These are phyloP conservation scores for Rhinogobius similis DNA, from an alignment of 2,113 vertebrate species.

Conservation along the genomic window DNA sequence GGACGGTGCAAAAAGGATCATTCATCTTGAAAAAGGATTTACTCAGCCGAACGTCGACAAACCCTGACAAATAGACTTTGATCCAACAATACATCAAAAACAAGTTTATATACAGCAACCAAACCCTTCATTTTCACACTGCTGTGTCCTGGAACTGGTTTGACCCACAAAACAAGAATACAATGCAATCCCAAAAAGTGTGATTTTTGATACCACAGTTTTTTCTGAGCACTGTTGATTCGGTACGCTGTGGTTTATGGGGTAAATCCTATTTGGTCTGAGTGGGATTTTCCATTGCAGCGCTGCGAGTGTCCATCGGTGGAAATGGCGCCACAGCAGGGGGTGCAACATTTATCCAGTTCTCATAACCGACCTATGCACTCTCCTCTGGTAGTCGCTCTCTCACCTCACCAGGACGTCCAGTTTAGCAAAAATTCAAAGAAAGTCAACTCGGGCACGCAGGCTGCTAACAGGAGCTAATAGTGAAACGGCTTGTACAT, in stretches of 20 bases:
- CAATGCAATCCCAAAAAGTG: not conserved
- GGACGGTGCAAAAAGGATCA: not conserved
- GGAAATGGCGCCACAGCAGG: not conserved
- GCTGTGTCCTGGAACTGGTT: not conserved
- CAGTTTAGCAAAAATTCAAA: conserved; percentile 21
- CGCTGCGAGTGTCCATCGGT: not conserved
- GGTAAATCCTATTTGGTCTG: not conserved
- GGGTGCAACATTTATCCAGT: not conserved
- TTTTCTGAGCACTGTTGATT: not conserved
- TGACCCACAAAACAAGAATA: not conserved
- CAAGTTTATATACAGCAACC: not conserved
- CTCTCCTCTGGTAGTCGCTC: conserved; percentile 1
- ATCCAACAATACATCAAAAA: not conserved
- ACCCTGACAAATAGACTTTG: not conserved
- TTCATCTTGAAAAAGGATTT: not conserved
- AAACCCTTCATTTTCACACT: not conserved
- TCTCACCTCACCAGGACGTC: not conserved
- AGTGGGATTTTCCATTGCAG: not conserved
- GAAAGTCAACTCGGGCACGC: conserved; percentile 25
- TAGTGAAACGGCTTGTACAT: conserved; percentile 47
- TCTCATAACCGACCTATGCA: not conserved
- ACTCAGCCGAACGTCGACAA: not conserved
- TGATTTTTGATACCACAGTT: not conserved
- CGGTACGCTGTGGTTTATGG: not conserved
- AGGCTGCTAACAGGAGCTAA: conserved; percentile 32